Conservation (phyloP, 2,888 invertebrate genomes). For the Ormyrus thymus region DNA sequence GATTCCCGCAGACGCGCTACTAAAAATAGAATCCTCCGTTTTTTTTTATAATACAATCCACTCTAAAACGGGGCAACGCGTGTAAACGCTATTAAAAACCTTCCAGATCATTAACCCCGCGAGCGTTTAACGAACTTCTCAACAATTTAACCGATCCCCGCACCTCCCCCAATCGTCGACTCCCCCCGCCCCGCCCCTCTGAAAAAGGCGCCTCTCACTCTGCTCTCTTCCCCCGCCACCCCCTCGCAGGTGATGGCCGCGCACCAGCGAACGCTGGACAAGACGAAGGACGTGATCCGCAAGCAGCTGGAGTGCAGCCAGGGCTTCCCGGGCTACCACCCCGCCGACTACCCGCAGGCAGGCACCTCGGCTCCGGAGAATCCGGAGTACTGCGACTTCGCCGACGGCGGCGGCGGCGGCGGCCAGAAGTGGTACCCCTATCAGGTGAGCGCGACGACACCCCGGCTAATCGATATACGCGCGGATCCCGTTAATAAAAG, state of each 20-base stretch:
- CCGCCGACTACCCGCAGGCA: too few relatives aligned
- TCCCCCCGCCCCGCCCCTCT: too few relatives aligned
- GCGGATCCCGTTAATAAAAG: too few relatives aligned
- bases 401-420: slow-evolving; percentile 58
- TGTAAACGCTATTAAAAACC: not conserved
- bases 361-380: too few relatives aligned
- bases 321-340: too few relatives aligned
- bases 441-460: slow-evolving; percentile 64
- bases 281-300: slow-evolving; percentile 68
- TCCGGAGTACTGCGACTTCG: not conserved
- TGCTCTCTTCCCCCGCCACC: too few relatives aligned
- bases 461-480: slow-evolving; percentile 26
- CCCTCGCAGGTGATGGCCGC: slow-evolving; percentile 63
- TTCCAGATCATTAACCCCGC: not conserved
- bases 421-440: slow-evolving; percentile 74
- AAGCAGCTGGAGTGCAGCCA: slow-evolving; percentile 66
- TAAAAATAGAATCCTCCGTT: too few relatives aligned
- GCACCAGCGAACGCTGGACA: slow-evolving; percentile 67
- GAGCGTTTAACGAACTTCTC: not conserved
- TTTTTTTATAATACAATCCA: too few relatives aligned
- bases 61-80: not conserved
- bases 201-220: too few relatives aligned
- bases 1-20: too few relatives aligned
- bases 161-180: too few relatives aligned
- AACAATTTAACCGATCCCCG: too few relatives aligned